phyloP scores from a whole-genome alignment of 2,113 vertebrate genomes.

The Calyptomena viridis region DNA sequence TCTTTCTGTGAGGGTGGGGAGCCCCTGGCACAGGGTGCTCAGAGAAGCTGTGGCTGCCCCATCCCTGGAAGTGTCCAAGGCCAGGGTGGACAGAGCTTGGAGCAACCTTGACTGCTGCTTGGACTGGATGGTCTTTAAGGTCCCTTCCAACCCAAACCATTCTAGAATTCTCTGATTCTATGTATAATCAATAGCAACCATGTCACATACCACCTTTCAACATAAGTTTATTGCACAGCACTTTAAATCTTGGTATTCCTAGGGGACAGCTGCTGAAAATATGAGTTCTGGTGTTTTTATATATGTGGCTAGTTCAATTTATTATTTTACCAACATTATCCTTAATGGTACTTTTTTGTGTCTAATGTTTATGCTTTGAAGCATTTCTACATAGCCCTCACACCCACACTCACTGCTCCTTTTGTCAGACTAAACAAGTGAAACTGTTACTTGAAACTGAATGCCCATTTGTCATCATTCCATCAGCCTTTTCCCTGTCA shows the following conservation, averaged over 20 bases:
- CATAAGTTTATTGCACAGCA: background rate
- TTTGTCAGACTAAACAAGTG: background rate
- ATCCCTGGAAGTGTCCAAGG: background rate
- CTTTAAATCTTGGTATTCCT: background rate
- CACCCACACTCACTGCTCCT: background rate
- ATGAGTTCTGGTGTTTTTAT: background rate
- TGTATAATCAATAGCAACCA: background rate
- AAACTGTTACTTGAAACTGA: background rate
- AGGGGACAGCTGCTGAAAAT: background rate
- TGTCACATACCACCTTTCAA: background rate
- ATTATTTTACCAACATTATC: background rate
- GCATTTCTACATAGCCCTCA: background rate
- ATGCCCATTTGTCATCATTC: background rate
- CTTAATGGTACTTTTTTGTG: background rate
- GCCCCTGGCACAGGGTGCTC: background rate
- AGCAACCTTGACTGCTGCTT: background rate
- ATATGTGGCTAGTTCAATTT: background rate
- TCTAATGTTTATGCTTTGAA: background rate
- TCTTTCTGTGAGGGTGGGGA: background rate
- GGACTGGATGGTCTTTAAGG: background rate
- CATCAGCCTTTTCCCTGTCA: background rate
- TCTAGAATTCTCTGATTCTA: background rate
- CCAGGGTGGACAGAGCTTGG: background rate
- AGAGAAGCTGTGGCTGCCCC: background rate
- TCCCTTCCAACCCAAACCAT: background rate